Percentiles rank a stretch among this genome's conserved stretches.
Evolutionary conservation across 2,113 vertebrate genomes (phyloP).

Genomic region (Silurus glanis): DNA sequence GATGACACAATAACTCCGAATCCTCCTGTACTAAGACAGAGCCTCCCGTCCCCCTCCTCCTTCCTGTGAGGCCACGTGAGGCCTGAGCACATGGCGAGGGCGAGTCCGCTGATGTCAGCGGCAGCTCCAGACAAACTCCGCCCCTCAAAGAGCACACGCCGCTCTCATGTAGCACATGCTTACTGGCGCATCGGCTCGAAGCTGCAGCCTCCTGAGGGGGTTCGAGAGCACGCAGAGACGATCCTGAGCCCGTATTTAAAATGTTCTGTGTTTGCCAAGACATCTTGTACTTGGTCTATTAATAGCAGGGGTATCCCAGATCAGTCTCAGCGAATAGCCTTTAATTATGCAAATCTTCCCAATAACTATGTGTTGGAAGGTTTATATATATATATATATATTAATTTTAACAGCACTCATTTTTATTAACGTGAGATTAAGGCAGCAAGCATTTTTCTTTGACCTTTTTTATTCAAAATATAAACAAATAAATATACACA

Average conservation of each 20-base stretch:
- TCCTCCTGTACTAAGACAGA: constrained; percentile 26
- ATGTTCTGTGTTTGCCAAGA: not conserved
- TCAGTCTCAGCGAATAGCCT: not conserved
- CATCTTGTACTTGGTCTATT: not conserved
- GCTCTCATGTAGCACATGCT: constrained; percentile 35
- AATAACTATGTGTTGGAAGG: not conserved
- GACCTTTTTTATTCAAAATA: no score
- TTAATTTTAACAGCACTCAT: no score
- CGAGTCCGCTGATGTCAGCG: constrained; percentile 63
- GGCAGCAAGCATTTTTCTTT: no score
- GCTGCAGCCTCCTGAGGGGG: constrained; percentile 35
- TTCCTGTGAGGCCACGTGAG: constrained; percentile 67
- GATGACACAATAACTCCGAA: constrained; percentile 23
- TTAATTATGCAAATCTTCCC: not conserved
- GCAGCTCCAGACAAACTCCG: constrained; percentile 28
- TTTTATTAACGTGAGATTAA: no score
- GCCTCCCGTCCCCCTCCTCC: constrained; percentile 5
- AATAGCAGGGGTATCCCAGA: not conserved
- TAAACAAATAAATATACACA: no score
- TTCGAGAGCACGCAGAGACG: not conserved
- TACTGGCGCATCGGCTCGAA: constrained; percentile 21
- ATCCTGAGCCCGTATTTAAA: not conserved
- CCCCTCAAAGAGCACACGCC: not conserved
- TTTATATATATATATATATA: no score
- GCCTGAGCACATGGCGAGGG: constrained; percentile 72